phyloP scores from a whole-genome alignment of 2,888 invertebrate genomes.

The Melanotus villosus region DNA sequence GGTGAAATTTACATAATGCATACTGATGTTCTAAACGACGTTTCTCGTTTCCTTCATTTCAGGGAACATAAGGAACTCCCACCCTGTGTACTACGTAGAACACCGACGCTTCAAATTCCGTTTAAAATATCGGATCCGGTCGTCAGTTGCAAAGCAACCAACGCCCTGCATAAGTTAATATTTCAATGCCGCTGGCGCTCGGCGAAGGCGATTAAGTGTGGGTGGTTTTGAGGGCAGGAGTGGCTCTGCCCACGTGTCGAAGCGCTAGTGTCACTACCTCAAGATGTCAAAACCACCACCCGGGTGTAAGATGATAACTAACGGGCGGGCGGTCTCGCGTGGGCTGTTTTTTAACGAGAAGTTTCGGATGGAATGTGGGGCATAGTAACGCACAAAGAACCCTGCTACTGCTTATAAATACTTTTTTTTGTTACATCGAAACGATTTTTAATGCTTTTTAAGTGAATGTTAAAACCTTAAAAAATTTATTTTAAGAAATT shows the following conservation, averaged over 20 bases:
- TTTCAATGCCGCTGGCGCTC: conserved; percentile 52
- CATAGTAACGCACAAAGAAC: conserved; percentile 18
- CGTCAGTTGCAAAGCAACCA: conserved; percentile 46
- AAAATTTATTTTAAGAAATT: no score
- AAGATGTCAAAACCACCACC: conserved; percentile 43
- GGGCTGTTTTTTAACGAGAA: conserved; percentile 39
- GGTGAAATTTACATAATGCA: conserved; percentile 17
- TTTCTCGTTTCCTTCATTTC: conserved; percentile 19
- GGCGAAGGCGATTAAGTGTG: conserved; percentile 50
- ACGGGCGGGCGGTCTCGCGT: conserved; percentile 42
- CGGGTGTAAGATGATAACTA: conserved; percentile 41
- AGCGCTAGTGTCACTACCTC: conserved; percentile 33
- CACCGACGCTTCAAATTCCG: conserved; percentile 36
- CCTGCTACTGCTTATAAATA: not conserved
- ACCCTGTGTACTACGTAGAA: conserved; percentile 7
- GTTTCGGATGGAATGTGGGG: conserved; percentile 12
- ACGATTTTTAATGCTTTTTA: no score
- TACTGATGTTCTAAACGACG: conserved; percentile 19
- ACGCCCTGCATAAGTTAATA: conserved; percentile 56
- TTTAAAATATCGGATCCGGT: conserved; percentile 30
- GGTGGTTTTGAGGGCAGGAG: conserved; percentile 51
- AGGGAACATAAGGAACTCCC: not conserved
- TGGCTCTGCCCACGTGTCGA: conserved; percentile 44
- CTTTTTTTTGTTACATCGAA: not conserved
- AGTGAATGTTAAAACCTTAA: no score